These are phyloP conservation scores for Anniella stebbinsi DNA, from an alignment of 2,797 vertebrate genomes.

Conservation along the genomic window DNA sequence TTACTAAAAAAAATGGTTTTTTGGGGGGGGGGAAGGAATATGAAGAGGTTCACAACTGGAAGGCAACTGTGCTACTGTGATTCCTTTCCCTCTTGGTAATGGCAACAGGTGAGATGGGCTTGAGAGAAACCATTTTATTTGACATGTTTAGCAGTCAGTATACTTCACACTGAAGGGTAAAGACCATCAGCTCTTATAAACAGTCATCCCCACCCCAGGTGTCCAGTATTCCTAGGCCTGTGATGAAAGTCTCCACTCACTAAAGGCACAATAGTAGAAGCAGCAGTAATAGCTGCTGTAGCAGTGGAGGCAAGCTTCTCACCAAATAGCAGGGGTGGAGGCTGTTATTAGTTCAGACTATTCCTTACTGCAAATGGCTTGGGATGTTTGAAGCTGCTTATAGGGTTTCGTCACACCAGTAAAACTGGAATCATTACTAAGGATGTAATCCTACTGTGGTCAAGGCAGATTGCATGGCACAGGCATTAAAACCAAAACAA, in stretches of 20 bases:
- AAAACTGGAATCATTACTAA: neutral
- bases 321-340: neutral
- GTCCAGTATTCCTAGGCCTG: neutral
- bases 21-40: neutral
- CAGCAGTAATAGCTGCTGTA: neutral
- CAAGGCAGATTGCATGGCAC: neutral
- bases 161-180: neutral
- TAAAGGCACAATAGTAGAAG: neutral
- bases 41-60: neutral
- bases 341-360: neutral
- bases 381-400: neutral
- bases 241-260: neutral
- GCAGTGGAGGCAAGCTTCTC: neutral
- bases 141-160: neutral
- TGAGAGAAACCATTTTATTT: neutral
- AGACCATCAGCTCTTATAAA: neutral
- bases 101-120: neutral
- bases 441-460: no score
- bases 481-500: neutral
- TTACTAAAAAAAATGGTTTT: neutral
- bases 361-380: neutral
- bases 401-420: neutral
- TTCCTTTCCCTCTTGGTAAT: neutral
- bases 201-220: neutral
- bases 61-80: no score